Percentiles rank a stretch among this genome's conserved stretches.
These are phyloP conservation scores for Oostethus manadensis DNA, from an alignment of 2,113 vertebrate species.

Conservation along the genomic window DNA sequence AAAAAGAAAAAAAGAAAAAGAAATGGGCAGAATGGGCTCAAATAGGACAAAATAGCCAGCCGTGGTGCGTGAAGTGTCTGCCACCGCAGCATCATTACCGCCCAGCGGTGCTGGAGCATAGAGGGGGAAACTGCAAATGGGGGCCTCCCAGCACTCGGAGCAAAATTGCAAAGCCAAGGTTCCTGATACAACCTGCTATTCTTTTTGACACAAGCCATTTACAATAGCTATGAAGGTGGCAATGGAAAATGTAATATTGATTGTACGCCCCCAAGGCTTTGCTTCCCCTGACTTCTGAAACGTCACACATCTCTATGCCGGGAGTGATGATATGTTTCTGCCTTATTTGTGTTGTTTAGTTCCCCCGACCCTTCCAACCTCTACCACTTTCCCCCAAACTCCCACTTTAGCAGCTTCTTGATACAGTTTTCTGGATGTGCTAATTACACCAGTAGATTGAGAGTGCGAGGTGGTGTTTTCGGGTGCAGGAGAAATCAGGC, in stretches of 20 bases:
- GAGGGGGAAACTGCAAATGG: conserved; percentile 50
- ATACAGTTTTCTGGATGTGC: conserved; percentile 58
- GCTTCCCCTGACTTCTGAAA: conserved; percentile 66
- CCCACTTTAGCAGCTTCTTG: conserved; percentile 47
- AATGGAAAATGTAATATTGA: conserved; percentile 82
- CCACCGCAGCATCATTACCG: conserved; percentile 66
- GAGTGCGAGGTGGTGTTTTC: conserved; percentile 51
- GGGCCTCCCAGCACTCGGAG: conserved; percentile 67
- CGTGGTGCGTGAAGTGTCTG: conserved; percentile 59
- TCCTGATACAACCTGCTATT: conserved; percentile 81
- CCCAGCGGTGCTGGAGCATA: conserved; percentile 47
- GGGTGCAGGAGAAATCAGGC: conserved; percentile 34
- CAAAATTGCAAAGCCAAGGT: conserved; percentile 80
- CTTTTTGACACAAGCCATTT: conserved; percentile 84
- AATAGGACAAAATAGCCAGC: conserved; percentile 23
- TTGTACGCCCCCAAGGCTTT: conserved; percentile 76
- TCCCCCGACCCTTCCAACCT: not conserved
- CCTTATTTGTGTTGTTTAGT: conserved; percentile 45
- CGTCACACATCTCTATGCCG: conserved; percentile 57
- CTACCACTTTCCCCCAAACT: conserved; percentile 42
- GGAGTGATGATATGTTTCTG: conserved; percentile 58
- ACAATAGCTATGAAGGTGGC: conserved; percentile 81
- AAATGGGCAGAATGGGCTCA: conserved; percentile 31
- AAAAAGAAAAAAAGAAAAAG: too few relatives aligned
- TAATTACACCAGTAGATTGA: conserved; percentile 58